These are phyloP conservation scores for Drosophila leonis DNA, from an alignment of 2,888 invertebrate species.

Conservation along the genomic window DNA sequence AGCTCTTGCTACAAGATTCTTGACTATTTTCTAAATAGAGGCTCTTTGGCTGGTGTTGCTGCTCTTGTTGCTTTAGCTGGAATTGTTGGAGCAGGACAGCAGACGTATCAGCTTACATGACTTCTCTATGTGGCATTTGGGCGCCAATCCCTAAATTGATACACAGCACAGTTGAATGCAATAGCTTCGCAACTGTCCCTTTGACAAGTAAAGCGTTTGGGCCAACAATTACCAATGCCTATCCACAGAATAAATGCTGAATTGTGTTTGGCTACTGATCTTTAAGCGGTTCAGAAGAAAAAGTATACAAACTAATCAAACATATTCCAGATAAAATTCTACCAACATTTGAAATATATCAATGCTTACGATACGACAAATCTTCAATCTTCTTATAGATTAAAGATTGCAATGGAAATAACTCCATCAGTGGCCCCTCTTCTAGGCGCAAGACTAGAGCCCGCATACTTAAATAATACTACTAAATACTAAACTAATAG, in stretches of 20 bases:
- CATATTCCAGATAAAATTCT: too few relatives aligned
- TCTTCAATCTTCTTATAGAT: background rate
- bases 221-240: background rate
- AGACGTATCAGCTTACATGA: conserved; percentile 72
- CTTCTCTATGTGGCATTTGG: conserved; percentile 78
- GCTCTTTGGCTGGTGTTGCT: conserved; percentile 20
- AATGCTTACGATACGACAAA: too few relatives aligned
- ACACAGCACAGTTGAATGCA: conserved; percentile 41
- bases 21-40: conserved; percentile 72
- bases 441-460: too few relatives aligned
- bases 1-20: conserved; percentile 52
- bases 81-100: conserved; percentile 60
- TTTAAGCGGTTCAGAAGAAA: background rate
- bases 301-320: background rate
- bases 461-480: too few relatives aligned
- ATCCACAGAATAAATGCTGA: too few relatives aligned
- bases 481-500: background rate
- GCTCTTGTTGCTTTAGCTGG: conserved; percentile 45
- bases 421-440: background rate
- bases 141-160: conserved; percentile 77
- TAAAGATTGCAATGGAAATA: background rate
- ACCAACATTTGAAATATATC: too few relatives aligned
- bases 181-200: conserved; percentile 20
- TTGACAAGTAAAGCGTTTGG: conserved; percentile 15
- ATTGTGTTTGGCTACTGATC: too few relatives aligned